Evolutionary conservation across 1,140 invertebrate genomes (phyloP).

Genomic region (Aphelenchoides avenae): DNA sequence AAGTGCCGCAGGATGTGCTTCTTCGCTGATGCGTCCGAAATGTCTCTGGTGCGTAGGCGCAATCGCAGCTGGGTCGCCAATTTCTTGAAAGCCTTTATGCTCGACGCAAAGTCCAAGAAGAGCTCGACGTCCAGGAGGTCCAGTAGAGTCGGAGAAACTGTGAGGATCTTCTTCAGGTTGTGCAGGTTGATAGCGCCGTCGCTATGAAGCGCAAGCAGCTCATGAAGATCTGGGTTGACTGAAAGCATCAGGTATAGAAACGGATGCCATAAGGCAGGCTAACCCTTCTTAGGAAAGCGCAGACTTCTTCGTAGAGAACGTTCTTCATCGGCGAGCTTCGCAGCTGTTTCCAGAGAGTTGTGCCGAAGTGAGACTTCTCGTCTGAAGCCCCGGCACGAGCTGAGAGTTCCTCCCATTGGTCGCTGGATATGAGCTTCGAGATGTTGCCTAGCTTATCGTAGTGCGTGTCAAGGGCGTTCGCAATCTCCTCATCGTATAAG

Average conservation of each 20-base stretch:
- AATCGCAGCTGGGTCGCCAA: too few species aligned
- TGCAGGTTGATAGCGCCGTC: conserved; percentile 1
- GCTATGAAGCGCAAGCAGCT: conserved; percentile 4
- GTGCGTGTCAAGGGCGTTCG: too few species aligned
- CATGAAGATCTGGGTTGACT: not conserved
- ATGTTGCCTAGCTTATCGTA: conserved; percentile 1
- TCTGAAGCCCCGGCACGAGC: not conserved
- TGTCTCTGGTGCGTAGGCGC: too few species aligned
- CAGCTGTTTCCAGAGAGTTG: conserved; percentile 4
- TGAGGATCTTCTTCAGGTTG: conserved; percentile 4
- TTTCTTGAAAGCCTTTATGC: too few species aligned
- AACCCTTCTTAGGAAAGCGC: conserved; percentile 1
- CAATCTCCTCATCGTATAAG: conserved; percentile 10
- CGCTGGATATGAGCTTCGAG: conserved; percentile 1
- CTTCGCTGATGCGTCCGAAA: too few species aligned
- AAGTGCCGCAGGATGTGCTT: too few species aligned
- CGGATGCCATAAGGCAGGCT: not conserved
- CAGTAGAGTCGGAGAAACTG: conserved; percentile 2
- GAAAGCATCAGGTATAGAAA: not conserved
- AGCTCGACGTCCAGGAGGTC: conserved; percentile 4
- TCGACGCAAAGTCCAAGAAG: too few species aligned
- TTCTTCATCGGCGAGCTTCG: conserved; percentile 3
- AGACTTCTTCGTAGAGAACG: not conserved
- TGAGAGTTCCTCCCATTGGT: not conserved
- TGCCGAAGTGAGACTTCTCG: not conserved